These are phyloP conservation scores for Erythrolamprus reginae DNA, from an alignment of 2,113 vertebrate genomes.

Conservation along the genomic window DNA sequence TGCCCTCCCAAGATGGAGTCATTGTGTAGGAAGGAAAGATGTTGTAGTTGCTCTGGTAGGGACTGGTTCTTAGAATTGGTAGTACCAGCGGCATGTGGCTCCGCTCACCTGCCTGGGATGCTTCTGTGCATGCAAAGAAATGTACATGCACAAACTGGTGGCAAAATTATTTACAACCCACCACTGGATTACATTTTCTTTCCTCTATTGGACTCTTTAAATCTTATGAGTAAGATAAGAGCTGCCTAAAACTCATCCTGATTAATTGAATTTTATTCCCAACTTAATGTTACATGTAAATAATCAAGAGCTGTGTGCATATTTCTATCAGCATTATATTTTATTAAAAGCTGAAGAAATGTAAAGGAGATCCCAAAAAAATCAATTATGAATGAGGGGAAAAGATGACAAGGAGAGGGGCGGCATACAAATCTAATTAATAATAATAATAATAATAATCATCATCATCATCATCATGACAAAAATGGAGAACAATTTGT, in stretches of 20 bases:
- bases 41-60: conserved; percentile 86
- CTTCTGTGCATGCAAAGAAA: too few relatives aligned
- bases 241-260: neutral
- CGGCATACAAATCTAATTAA: too few relatives aligned
- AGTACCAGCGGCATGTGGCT: too few relatives aligned
- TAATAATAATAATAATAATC: too few relatives aligned
- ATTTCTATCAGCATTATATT: neutral
- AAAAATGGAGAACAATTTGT: neutral
- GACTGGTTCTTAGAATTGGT: too few relatives aligned
- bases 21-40: conserved; percentile 87
- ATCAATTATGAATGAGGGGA: neutral
- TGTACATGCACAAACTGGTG: too few relatives aligned
- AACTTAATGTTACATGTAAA: neutral
- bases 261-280: neutral
- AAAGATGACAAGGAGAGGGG: neutral
- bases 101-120: too few relatives aligned
- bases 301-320: neutral
- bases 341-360: neutral
- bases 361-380: neutral
- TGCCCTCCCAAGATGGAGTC: conserved; percentile 86
- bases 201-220: too few relatives aligned
- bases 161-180: too few relatives aligned
- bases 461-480: too few relatives aligned
- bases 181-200: too few relatives aligned
- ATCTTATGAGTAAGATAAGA: neutral